Evolutionary conservation across 2,797 vertebrate species (phyloP), one percentile per base, ranked within the genome.

Genomic region (Acanthiza pusilla): DNA sequence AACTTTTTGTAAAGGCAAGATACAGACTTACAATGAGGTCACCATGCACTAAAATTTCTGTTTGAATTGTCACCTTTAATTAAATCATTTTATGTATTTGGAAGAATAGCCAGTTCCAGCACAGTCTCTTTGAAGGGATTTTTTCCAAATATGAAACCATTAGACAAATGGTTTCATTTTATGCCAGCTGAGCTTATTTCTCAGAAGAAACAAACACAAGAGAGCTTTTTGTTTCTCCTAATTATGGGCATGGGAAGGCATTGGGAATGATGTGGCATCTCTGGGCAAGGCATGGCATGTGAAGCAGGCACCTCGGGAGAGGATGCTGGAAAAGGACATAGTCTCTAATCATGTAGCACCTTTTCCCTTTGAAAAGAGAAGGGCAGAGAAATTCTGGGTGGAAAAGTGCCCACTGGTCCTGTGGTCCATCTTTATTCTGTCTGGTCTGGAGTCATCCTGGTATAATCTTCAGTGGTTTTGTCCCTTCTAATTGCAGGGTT

Each of bases 21-120:
- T 63, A 82, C 61, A 89, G 81, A 87, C 43, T 92, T 65, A 60
- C 80, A 95, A 79, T 79, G 85, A 95, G 94, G 90, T 86, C 82
- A 65, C 80, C 80, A 48, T 68, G 88, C 92, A 92, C 61, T 62
- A 77, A 91, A 96, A 92, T 50, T 54, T 70, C 61, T 82, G 32
- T 77, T 88, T 82, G 53, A 89, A 83, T 89, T 97, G 97, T 96
- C 97, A 89, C 79, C 84, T 95, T 96, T 93, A 97, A 98, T 98
- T 96, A 97, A 97, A 96, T 97, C 92, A 88, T 85, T 91, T 42
- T 47, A 32, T 92, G 79, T 87, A 78, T 93, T 88, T 96, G 91
- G 92, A 97, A 90, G 88, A 90, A 93, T 95, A 77, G 82, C 89
- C 96, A 88, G 88, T 89, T 93, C 62, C 60, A 67, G 77, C 57